phyloP scores from a whole-genome alignment of 2,797 vertebrate genomes.

The Synanceia verrucosa region DNA sequence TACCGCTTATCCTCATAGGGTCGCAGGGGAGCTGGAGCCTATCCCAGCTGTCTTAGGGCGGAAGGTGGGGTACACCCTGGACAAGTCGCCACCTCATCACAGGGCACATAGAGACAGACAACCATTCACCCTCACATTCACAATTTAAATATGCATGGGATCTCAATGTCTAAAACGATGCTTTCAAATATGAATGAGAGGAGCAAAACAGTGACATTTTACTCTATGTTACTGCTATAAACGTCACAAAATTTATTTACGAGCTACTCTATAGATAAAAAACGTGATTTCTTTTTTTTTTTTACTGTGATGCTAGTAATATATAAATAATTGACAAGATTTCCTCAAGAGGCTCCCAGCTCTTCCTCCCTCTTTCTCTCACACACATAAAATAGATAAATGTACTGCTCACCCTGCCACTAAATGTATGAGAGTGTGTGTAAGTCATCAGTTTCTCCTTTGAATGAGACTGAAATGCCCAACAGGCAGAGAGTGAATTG shows the following conservation, averaged over 20 bases:
- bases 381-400: slow-evolving; percentile 6
- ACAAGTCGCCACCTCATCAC: no score
- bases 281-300: no score
- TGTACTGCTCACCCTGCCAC: slow-evolving; percentile 5
- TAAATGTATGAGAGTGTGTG: slow-evolving; percentile 26
- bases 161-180: background rate
- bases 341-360: background rate
- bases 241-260: no score
- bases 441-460: slow-evolving; percentile 38
- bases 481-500: slow-evolving; percentile 29
- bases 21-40: no score
- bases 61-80: no score
- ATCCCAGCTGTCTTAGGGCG: no score
- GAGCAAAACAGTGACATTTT: background rate
- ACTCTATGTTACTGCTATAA: no score
- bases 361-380: background rate
- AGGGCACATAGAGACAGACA: no score
- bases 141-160: no score
- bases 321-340: background rate
- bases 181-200: background rate
- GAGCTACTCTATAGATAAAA: no score
- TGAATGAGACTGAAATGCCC: slow-evolving; percentile 32
- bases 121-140: no score
- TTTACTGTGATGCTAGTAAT: background rate
- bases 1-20: no score